Base-by-base conservation (phyloP, 2,888 invertebrate species). In the Amiota communis region DNA sequence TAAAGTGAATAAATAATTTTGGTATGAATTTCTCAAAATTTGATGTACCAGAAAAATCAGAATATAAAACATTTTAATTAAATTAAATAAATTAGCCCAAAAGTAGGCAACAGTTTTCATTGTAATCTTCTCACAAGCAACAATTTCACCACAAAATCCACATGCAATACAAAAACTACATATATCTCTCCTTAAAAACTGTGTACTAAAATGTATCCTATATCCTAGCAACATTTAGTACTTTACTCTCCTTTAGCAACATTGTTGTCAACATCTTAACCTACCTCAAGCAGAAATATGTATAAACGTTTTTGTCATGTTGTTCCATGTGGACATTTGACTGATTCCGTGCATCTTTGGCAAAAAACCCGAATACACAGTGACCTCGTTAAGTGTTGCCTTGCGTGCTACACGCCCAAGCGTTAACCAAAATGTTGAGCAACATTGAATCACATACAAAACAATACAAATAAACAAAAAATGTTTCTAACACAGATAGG, bases 311-410 rank as follows among this genome's bases (percentile, higher is more conserved):
- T 20, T 11, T 59, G n/a, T 9, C 59, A 15, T 59, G 15, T 63
- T 36, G 11, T 36, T 63, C 36, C 4, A 36, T 36, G 36, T 36
- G 36, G 36, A 36, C 36, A 4, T 36, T 6, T 36, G 3, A 6
- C 36, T 36, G 36, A 36, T 36, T 36, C 46, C 15, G 59, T 9
- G 15, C 47, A 13, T 15, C 23, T 51, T n/a, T 8, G 23, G 9
- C 11, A 61, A 71, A 61, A 71, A 51, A 56, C 1, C 8, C 17
- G 71, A 36, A 63, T 51, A 71, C 51, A 51, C 70, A 57, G 12
- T 59, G 61, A 70, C 70, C 70, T 61, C 61, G 70, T 48, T 51
- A 67, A 68, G 23, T 68, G 67, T 51, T 68, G 67, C 67, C 23
- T 51, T n/a, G n/a, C 17, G 8, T 20, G 20, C 20, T 15, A 61